Percentiles rank a stretch among this genome's conserved stretches.
These are phyloP conservation scores for Archaeoteleia sp. DNA, from an alignment of 2,888 invertebrate species.

Conservation along the genomic window DNA sequence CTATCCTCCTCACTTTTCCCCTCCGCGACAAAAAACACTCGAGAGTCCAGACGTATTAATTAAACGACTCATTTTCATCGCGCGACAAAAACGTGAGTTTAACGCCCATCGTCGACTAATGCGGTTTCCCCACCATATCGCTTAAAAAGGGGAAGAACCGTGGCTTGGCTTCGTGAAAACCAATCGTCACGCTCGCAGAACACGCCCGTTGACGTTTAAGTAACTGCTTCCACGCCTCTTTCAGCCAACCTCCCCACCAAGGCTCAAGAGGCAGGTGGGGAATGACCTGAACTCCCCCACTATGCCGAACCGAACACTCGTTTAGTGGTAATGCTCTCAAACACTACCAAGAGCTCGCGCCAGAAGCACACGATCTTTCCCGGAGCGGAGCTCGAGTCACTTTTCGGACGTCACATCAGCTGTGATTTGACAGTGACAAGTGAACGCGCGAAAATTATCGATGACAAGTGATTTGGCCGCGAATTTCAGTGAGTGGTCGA, in stretches of 20 bases:
- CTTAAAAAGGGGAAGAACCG: constrained; percentile 44
- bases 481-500: constrained; percentile 43
- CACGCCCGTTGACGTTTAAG: constrained; percentile 57
- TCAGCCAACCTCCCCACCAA: constrained; percentile 27
- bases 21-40: constrained; percentile 60
- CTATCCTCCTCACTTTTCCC: constrained; percentile 45
- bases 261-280: constrained; percentile 25
- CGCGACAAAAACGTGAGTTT: constrained; percentile 70
- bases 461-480: constrained; percentile 24
- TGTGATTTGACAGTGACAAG: constrained; percentile 37
- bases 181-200: constrained; percentile 56
- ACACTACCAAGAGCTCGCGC: constrained; percentile 74
- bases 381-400: constrained; percentile 38
- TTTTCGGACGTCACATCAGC: constrained; percentile 40
- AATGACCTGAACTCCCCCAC: constrained; percentile 55
- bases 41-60: constrained; percentile 73
- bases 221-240: constrained; percentile 47
- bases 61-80: constrained; percentile 75
- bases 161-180: constrained; percentile 40
- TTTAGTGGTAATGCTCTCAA: constrained; percentile 75
- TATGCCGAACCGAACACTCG: constrained; percentile 59
- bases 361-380: constrained; percentile 67
- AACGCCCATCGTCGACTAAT: constrained; percentile 71
- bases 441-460: constrained; percentile 26
- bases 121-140: constrained; percentile 54